Conservation (phyloP, 2,888 invertebrate species). For the Amphipoea lucens region DNA sequence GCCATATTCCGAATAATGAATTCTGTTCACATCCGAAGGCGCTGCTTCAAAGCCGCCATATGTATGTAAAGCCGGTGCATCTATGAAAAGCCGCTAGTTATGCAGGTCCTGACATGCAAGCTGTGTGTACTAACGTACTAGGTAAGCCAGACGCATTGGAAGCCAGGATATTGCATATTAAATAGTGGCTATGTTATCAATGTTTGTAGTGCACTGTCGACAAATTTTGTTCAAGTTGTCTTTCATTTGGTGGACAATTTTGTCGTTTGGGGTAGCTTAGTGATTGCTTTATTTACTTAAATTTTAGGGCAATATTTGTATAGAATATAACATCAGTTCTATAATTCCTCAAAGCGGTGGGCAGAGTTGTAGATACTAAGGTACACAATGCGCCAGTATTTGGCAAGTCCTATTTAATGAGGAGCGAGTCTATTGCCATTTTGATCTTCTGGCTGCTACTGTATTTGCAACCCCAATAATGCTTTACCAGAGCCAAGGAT, state of each 20-base stretch:
- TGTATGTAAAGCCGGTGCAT: slow-evolving; percentile 42
- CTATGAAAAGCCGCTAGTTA: slow-evolving; percentile 50
- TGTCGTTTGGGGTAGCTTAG: neutral
- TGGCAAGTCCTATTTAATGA: neutral
- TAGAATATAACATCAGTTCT: no score
- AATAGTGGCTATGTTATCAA: slow-evolving; percentile 19
- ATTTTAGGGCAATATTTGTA: neutral
- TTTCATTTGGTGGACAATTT: no score
- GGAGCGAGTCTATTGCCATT: neutral
- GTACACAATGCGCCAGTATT: neutral
- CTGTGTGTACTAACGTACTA: slow-evolving; percentile 19
- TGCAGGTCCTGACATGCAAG: slow-evolving; percentile 25
- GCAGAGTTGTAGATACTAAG: neutral
- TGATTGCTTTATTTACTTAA: neutral
- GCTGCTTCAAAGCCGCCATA: slow-evolving; percentile 43
- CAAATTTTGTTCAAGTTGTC: neutral
- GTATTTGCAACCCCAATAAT: neutral
- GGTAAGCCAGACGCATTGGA: slow-evolving; percentile 27
- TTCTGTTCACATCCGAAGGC: slow-evolving; percentile 48
- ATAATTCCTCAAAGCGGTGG: no score
- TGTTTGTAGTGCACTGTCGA: neutral
- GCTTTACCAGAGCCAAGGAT: neutral
- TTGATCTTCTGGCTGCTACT: neutral
- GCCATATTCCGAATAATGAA: slow-evolving; percentile 52
- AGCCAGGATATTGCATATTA: slow-evolving; percentile 44